phyloP scores from a whole-genome alignment of 2,888 invertebrate species.

The Drosophila nr. medialis region DNA sequence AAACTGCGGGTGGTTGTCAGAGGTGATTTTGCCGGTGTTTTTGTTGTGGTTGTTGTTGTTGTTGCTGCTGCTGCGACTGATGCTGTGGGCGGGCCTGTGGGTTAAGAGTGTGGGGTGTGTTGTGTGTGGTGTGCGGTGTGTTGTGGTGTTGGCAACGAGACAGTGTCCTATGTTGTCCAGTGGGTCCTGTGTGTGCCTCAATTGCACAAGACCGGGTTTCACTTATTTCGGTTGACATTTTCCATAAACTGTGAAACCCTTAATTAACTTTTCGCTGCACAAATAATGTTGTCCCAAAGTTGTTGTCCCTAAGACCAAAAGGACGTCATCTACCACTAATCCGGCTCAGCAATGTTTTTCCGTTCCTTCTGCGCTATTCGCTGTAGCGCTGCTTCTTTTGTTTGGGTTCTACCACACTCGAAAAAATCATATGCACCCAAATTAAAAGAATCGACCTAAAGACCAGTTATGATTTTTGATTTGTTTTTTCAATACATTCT shows the following conservation, averaged over 20 bases:
- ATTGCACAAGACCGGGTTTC: constrained; percentile 46
- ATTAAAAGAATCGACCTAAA: neutral
- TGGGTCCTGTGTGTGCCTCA: constrained; percentile 28
- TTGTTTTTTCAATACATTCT: too few species aligned
- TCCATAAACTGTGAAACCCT: constrained; percentile 76
- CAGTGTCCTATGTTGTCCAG: neutral
- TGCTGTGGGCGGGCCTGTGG: neutral
- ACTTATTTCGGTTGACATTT: constrained; percentile 61
- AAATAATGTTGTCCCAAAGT: constrained; percentile 43
- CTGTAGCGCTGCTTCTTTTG: constrained; percentile 8
- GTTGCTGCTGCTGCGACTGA: neutral
- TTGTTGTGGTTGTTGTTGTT: neutral
- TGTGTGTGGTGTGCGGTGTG: neutral
- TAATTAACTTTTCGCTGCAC: constrained; percentile 69
- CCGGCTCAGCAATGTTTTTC: constrained; percentile 25
- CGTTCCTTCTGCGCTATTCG: neutral
- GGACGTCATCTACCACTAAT: constrained; percentile 44
- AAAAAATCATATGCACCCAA: neutral
- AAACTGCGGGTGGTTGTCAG: constrained; percentile 55
- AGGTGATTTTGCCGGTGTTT: constrained; percentile 18
- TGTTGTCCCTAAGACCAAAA: constrained; percentile 5
- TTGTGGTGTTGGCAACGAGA: constrained; percentile 17
- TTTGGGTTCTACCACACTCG: constrained; percentile 8
- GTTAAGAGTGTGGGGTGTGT: neutral
- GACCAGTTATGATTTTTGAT: neutral